These are phyloP conservation scores for Artemia franciscana DNA, from an alignment of 1,140 invertebrate genomes.

Conservation along the genomic window DNA sequence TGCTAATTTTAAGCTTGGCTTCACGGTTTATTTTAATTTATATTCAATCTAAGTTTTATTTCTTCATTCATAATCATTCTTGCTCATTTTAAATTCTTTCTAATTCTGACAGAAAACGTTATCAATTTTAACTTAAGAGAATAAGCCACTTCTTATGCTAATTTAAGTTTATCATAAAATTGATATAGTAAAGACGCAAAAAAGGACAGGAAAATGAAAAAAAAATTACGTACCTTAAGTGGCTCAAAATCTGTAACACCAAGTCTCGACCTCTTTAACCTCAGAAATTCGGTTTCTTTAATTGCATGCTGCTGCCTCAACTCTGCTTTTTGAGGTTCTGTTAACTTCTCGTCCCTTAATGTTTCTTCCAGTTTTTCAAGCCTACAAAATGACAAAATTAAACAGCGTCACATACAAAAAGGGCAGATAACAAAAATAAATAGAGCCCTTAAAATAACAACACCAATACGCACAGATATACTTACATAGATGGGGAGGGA, in stretches of 20 bases:
- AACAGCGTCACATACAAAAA: constrained; percentile 1
- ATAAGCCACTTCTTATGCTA: too few species aligned
- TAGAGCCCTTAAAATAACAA: neutral
- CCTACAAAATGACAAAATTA: constrained; percentile 24
- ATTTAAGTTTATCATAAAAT: too few species aligned
- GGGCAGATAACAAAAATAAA: neutral
- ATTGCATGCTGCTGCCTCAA: constrained; percentile 82
- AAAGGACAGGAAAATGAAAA: too few species aligned
- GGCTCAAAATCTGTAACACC: constrained; percentile 97
- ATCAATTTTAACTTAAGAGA: too few species aligned
- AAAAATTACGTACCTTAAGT: constrained; percentile 55
- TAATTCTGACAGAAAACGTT: too few species aligned
- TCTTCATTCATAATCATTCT: too few species aligned
- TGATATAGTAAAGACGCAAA: too few species aligned
- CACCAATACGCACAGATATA: neutral
- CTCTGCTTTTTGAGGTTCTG: constrained; percentile 59
- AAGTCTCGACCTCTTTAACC: constrained; percentile 79
- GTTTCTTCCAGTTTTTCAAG: constrained; percentile 79
- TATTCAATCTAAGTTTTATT: too few species aligned
- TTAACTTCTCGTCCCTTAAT: constrained; percentile 61
- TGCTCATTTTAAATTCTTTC: too few species aligned
- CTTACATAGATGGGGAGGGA: neutral
- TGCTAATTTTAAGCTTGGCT: too few species aligned
- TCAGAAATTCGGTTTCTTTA: constrained; percentile 93
- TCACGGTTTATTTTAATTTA: too few species aligned